Evolutionary conservation across 2,797 vertebrate genomes (phyloP).

Genomic region (Labeo calbasu): DNA sequence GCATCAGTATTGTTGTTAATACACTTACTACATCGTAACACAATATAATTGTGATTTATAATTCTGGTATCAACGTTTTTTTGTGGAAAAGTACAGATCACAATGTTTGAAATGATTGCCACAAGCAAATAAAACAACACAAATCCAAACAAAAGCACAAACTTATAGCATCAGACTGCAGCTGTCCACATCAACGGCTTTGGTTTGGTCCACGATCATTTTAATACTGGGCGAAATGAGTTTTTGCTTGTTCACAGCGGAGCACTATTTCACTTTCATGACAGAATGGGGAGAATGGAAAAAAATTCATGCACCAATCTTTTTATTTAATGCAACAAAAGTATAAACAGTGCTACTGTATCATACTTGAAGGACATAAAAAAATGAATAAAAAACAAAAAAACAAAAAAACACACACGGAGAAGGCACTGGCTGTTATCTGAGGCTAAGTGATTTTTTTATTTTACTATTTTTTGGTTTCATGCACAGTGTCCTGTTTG

Average conservation of each 20-base stretch:
- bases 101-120: conserved; percentile 33
- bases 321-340: conserved; percentile 42
- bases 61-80: conserved; percentile 50
- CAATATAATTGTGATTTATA: conserved; percentile 63
- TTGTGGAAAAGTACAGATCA: conserved; percentile 28
- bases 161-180: conserved; percentile 33
- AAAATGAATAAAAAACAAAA: conserved; percentile 58
- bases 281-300: conserved; percentile 19
- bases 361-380: conserved; percentile 61
- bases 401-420: conserved; percentile 47
- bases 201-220: neutral
- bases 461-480: conserved; percentile 56
- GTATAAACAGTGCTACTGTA: conserved; percentile 56
- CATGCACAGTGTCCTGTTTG: conserved; percentile 76
- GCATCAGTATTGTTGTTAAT: conserved; percentile 73
- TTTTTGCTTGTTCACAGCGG: conserved; percentile 19
- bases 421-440: conserved; percentile 61
- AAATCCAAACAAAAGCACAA: conserved; percentile 26
- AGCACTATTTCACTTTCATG: conserved; percentile 23
- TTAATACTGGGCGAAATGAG: neutral
- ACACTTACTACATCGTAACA: conserved; percentile 63
- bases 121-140: conserved; percentile 44
- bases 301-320: conserved; percentile 53
- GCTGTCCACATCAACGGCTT: neutral
- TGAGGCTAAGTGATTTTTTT: conserved; percentile 63